phyloP scores from a whole-genome alignment of 2,797 vertebrate genomes.

The Enteromius treurensis region DNA sequence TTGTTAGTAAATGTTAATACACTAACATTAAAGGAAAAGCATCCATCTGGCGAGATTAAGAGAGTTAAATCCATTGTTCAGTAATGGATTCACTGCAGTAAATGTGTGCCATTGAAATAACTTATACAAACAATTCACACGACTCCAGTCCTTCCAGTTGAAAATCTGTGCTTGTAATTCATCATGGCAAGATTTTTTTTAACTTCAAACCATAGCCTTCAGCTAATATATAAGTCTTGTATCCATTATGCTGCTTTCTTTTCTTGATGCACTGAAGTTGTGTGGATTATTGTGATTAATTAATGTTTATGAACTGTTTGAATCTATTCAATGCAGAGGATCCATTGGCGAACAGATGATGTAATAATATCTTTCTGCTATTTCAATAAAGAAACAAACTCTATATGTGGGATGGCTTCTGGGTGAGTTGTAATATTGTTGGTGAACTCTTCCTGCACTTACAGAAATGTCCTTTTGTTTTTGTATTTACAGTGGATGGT shows the following conservation, averaged over 20 bases:
- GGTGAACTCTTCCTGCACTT: not conserved
- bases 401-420: not conserved
- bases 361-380: not conserved
- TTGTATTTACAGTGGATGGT: constrained; percentile 77
- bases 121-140: not conserved
- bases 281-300: not conserved
- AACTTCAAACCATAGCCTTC: not conserved
- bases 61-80: not conserved
- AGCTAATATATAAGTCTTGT: not conserved
- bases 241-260: not conserved
- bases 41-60: not conserved
- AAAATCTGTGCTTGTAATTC: not conserved
- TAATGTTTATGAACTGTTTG: not conserved
- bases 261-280: not conserved
- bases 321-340: not conserved
- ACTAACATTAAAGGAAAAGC: not conserved
- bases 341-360: not conserved
- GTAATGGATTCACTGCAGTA: not conserved
- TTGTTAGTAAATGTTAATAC: not conserved
- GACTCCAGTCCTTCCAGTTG: not conserved
- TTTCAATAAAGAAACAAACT: not conserved
- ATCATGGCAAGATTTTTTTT: not conserved
- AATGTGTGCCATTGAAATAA: not conserved
- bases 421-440: not conserved
- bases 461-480: not conserved